Conservation (phyloP, 2,113 vertebrate species). For the Plecotus auritus region DNA sequence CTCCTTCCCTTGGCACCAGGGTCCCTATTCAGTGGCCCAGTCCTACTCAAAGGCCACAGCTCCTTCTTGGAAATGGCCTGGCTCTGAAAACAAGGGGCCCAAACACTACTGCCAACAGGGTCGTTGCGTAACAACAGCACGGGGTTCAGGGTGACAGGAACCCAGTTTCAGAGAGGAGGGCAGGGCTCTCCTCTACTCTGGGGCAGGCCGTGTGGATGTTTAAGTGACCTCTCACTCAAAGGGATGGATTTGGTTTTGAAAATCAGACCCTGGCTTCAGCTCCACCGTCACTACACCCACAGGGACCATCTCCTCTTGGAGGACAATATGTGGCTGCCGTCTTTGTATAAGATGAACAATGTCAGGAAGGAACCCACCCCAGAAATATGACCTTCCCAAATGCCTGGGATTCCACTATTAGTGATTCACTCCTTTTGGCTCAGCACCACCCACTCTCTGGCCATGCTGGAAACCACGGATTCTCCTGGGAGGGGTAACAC, state of each 20-base stretch:
- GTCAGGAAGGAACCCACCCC: conserved; percentile 57
- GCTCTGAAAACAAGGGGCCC: conserved; percentile 62
- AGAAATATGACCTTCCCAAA: conserved; percentile 44
- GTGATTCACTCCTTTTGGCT: conserved; percentile 63
- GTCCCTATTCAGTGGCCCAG: conserved; percentile 45
- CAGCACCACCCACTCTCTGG: conserved; percentile 54
- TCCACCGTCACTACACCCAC: not conserved
- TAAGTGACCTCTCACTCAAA: not conserved
- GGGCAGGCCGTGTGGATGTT: not conserved
- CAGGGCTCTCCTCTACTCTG: not conserved
- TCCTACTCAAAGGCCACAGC: conserved; percentile 27
- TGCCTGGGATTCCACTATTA: conserved; percentile 61
- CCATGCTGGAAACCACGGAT: conserved; percentile 13
- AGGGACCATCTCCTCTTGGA: not conserved
- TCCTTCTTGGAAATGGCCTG: conserved; percentile 64
- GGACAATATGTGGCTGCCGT: conserved; percentile 37
- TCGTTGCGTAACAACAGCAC: conserved; percentile 21
- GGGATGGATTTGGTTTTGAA: conserved; percentile 10
- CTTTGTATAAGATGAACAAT: conserved; percentile 24
- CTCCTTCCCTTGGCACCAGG: conserved; percentile 44
- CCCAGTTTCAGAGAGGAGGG: not conserved
- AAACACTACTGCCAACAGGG: conserved; percentile 39
- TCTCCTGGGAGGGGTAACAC: not conserved
- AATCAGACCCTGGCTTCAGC: not conserved
- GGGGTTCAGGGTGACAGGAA: not conserved